Evolutionary conservation across 2,888 invertebrate species (phyloP).

Genomic region (Campoplex capitator): DNA sequence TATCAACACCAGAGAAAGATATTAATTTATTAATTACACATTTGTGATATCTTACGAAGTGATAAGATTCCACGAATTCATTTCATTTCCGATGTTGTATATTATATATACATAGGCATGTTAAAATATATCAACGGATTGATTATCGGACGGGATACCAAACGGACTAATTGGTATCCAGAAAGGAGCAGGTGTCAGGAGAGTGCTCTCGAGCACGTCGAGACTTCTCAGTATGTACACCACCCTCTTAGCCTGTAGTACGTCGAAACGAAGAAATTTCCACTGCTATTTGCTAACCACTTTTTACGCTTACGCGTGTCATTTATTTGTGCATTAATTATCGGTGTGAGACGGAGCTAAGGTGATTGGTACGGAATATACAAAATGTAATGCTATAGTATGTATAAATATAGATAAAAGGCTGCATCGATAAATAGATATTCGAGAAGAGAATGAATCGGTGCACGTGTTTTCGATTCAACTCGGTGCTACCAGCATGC

Average conservation of each 20-base stretch:
- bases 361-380: neutral
- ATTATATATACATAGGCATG: neutral
- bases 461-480: constrained; percentile 67
- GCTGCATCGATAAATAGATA: constrained; percentile 52
- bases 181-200: constrained; percentile 61
- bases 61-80: no score
- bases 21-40: no score
- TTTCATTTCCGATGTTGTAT: no score
- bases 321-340: constrained; percentile 67
- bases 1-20: no score
- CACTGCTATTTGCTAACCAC: constrained; percentile 54
- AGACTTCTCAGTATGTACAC: constrained; percentile 25
- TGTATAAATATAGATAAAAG: neutral
- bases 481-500: constrained; percentile 26
- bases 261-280: constrained; percentile 65
- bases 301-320: constrained; percentile 60
- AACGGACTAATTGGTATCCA: constrained; percentile 67
- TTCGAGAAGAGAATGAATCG: constrained; percentile 61
- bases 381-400: no score
- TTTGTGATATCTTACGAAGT: no score
- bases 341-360: constrained; percentile 10
- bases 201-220: constrained; percentile 50
- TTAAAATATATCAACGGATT: constrained; percentile 54
- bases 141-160: constrained; percentile 66
- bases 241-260: constrained; percentile 38